Base-by-base conservation (phyloP, 1,140 invertebrate genomes). In the Pygmarrhopalites habei region DNA sequence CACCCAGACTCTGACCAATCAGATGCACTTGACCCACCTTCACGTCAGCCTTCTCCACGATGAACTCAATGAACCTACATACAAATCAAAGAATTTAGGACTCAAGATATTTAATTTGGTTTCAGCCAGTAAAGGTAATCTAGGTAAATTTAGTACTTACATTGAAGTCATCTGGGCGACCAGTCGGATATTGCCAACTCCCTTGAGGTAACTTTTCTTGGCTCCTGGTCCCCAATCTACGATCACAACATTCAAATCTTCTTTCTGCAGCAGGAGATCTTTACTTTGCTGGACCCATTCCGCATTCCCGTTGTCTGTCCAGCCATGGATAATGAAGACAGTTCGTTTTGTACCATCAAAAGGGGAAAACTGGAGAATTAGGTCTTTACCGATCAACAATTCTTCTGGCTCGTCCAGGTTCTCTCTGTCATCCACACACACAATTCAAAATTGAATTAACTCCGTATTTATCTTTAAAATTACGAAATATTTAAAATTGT, bases 151-250 rank as follows among this genome's bases (percentile, higher is more conserved):
- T 35, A 35, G 32, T 35, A 58, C 35, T 23, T 44, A 46, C 57
- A 41, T 10, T 25, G 72, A n/a, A n/a, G n/a, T 72, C 25, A 73
- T 59, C 17, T 73, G 65, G 1, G 70, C 72, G 12, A 73, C 73
- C 49, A 74, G 62, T 51, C 73, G 55, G 14, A 71, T 62, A 57
- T 74, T 74, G 5, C 72, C 73, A 1, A 68, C 32, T 0, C 72
- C 73, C 46, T 73, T 71, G 2, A 71, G 71, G 51, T 74, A 74
- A 2, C 70, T 72, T 10, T 67, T 64, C 19, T 58, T 57, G 14
- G 72, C 73, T 1, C 73, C 73, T 7, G 66, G 63, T 4, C 64
- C 60, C 73, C 73, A 74, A 53, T 74, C 73, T 21, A 74, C 66
- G 25, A 58, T 61, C 35, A 74, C 71, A 5, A 74, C 67, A 47